Evolutionary conservation across 2,888 invertebrate genomes (phyloP), one percentile per base, ranked within the genome.

Genomic region (Archips xylosteana): DNA sequence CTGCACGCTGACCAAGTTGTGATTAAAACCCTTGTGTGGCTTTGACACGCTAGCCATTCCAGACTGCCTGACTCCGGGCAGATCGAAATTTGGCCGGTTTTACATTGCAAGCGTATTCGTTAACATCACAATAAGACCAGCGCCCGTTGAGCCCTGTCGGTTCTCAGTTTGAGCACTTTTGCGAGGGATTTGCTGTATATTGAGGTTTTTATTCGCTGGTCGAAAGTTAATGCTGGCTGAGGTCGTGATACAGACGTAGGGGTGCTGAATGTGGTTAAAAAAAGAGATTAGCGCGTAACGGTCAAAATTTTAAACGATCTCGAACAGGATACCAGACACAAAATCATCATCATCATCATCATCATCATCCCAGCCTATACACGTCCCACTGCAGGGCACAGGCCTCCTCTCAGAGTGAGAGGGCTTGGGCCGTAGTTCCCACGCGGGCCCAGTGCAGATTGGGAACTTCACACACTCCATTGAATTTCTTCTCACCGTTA

Each of bases 61-160:
- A 39, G 39, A 39, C 3, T 39, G n/a, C 47, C 36, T 15, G 15
- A 54, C 42, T 54, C 45, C 62, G 54, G n/a, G 36, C 65, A 83
- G 84, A 87, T 86, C 84, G 85, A 85, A 85, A 85, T 86, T 85
- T 88, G 83, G 83, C 79, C 76, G 79, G 81, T 81, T 85, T 83
- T 83, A 82, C 83, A 80, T 83, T 82, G 80, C 82, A 80, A 70
- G 74, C 76, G 85, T 83, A 83, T 87, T 83, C 81, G 85, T 87
- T 88, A 87, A 83, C 86, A 85, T 89, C 85, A 83, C 82, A 85
- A 87, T 83, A 79, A 75, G 79, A 75, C 89, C 85, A 88, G 75
- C 70, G 2, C 78, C 70, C 36, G 9, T 42, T 75, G 85, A 82
- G 47, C 85, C 75, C 54, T 36, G 65, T 12, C 70, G 70, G 65